Evolutionary conservation across 2,113 vertebrate genomes (phyloP).

Genomic region (Dasyurus viverrinus): DNA sequence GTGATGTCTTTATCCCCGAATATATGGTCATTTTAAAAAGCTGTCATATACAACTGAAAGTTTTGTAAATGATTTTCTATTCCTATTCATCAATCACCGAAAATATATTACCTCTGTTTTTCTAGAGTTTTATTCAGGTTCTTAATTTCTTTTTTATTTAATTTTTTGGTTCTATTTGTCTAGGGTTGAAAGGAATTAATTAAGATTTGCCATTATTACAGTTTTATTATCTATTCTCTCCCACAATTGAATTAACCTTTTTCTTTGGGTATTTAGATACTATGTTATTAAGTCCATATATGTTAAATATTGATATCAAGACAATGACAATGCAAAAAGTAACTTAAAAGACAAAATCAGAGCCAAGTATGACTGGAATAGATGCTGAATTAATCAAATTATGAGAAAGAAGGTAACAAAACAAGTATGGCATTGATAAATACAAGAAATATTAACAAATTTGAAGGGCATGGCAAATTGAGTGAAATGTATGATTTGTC

Average conservation of each 20-base stretch:
- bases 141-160: background rate
- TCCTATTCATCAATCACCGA: background rate
- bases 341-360: background rate
- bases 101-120: background rate
- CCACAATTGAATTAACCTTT: background rate
- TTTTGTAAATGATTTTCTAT: background rate
- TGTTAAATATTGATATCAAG: background rate
- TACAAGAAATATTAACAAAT: background rate
- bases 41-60: background rate
- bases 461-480: background rate
- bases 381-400: background rate
- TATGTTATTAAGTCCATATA: background rate
- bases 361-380: background rate
- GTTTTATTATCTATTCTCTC: background rate
- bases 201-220: background rate
- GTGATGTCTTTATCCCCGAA: background rate
- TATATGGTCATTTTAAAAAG: background rate
- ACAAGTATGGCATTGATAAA: background rate
- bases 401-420: background rate
- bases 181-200: background rate
- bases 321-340: background rate
- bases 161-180: background rate
- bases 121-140: background rate
- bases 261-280: background rate
- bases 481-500: background rate